Base-by-base conservation (phyloP, 2,797 vertebrate species). In the Diplodus sargus region DNA sequence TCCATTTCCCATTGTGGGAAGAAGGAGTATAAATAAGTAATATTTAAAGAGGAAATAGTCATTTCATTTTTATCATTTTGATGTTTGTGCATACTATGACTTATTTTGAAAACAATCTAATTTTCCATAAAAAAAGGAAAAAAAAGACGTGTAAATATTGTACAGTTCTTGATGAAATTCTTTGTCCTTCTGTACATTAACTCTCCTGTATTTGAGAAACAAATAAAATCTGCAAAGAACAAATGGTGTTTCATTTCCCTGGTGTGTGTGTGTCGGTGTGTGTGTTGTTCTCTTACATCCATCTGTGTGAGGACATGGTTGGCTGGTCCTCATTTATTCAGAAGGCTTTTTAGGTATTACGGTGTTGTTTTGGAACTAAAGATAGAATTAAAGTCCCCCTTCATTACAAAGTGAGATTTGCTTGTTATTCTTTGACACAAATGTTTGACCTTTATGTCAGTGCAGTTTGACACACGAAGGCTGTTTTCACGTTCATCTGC, bases 201-300 rank as follows among this genome's bases (percentile, higher is more conserved):
- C 94, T 95, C 94, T 95, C 93, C 95, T 96, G 95, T 95, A 96
- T 96, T 96, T 96, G 95, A 96, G 91, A 95, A 96, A 95, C 94
- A 92, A 96, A 96, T 96, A 96, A 96, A 96, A 95, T 91, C 93
- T 93, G 93, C 94, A 93, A 95, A 95, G 93, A 94, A 90, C 92
- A 92, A 89, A 81, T 59, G 30, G 54, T 28, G 69, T 86, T 86
- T 84, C 20, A 39, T 85, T 86, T 89, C 52, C 43, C 64, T 82
- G 3, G 13, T 3, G 16, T 53, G 30, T 13, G 17, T 11, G 16
- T n/a, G 2, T 25, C n/a, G n/a, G 25, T 3, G 3, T 28, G 28
- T 28, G 3, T 28, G 2, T 47, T 28, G 11, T 28, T 14, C 0
- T 8, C 4, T 42, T 15, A 11, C 39, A 39, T 14, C 51, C 14